Evolutionary conservation across 2,888 invertebrate species (phyloP), one percentile per base, ranked within the genome.

Genomic region (Tachina grossa): DNA sequence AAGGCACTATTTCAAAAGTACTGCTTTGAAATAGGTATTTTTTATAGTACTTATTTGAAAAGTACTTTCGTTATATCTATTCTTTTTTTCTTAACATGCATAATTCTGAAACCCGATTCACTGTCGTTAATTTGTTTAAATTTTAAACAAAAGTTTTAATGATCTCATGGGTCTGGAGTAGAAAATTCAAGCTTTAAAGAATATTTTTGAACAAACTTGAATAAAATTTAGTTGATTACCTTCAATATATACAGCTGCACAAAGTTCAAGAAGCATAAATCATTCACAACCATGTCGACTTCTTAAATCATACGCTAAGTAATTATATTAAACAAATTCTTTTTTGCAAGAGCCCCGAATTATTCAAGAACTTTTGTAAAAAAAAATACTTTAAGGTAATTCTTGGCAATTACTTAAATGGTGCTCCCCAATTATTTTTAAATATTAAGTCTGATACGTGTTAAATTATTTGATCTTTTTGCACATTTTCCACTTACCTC

Each of bases 401-500:
- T 49, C 14, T 59, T 41, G 8, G 11, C 57, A 39, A 39, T 78
- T 69, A 19, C 43, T 10, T 74, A 59, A 14, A 84, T 71, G 79
- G 59, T 80, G 53, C 69, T 68, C 6, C 41, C 77, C 81, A 85
- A n/a, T 85, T 82, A 78, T 45, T 43, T 63, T 51, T 74, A 31
- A 78, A 69, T 75, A 69, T 82, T 82, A 69, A 74, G 74, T 82
- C 11, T 74, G 47, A 85, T 51, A 85, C 85, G 85, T 85, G 81
- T 65, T 74, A 72, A 81, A 76, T 76, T 77, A 81, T 47, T 47
- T 31, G 0, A 77, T 81, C 76, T 77, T 51, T 47, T 45, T 16
- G 14, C 65, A 41, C 11, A 3, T 22, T 19, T 49, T 45, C 14
- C 19, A 22, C 39, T 47, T 47, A 10, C 16, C 39, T 51, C 51